Evolutionary conservation across 2,888 invertebrate genomes (phyloP).

Genomic region (Epistrophe grossulariae): DNA sequence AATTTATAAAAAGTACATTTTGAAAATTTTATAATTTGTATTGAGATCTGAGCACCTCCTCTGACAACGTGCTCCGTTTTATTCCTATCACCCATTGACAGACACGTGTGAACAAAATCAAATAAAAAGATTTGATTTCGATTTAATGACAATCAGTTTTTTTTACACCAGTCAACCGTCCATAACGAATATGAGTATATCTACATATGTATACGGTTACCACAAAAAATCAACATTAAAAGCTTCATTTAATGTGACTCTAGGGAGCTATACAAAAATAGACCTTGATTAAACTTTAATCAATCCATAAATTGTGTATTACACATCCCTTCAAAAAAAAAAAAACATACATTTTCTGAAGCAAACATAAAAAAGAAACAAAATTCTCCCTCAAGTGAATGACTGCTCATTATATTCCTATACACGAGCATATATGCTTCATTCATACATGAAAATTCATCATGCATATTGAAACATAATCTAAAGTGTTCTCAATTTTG

Average conservation of each 20-base stretch:
- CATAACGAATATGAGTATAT: no score
- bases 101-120: no score
- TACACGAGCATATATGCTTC: background rate
- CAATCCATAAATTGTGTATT: background rate
- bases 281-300: constrained; percentile 17
- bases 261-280: background rate
- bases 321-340: background rate
- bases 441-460: constrained; percentile 19
- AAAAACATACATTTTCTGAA: background rate
- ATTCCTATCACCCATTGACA: no score
- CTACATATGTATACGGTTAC: no score
- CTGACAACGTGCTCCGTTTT: no score
- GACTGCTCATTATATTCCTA: constrained; percentile 36
- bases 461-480: constrained; percentile 27
- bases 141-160: no score
- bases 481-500: constrained; percentile 32
- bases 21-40: no score
- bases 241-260: background rate
- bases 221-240: background rate
- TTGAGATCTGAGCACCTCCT: no score
- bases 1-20: no score
- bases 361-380: background rate
- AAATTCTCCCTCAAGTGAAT: constrained; percentile 3
- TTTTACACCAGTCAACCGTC: no score
- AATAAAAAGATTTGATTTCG: no score